Evolutionary conservation across 2,113 vertebrate genomes (phyloP).

Genomic region (Carlito syrichta): DNA sequence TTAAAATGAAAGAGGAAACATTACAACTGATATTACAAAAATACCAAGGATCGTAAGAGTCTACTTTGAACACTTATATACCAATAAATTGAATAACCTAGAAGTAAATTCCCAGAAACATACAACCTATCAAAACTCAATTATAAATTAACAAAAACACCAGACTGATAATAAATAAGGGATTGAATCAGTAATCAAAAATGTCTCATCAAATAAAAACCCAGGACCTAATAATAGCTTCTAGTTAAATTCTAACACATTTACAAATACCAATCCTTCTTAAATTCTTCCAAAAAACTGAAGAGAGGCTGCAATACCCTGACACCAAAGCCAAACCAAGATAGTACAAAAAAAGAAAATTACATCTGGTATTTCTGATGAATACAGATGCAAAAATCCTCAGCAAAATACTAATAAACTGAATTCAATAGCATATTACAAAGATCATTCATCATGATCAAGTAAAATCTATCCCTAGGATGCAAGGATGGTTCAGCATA

Average conservation of each 20-base stretch:
- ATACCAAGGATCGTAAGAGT: not conserved
- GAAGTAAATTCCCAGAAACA: not conserved
- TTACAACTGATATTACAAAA: not conserved
- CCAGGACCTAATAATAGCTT: not conserved
- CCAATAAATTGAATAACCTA: not conserved
- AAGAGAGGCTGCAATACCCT: not conserved
- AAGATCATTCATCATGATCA: not conserved
- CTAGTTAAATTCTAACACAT: not conserved
- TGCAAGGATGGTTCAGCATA: not conserved
- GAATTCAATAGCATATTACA: not conserved
- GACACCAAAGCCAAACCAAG: not conserved
- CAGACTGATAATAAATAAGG: not conserved
- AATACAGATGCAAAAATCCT: not conserved
- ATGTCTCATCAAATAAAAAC: not conserved
- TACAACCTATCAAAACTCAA: not conserved
- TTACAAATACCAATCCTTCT: not conserved
- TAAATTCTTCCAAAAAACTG: not conserved
- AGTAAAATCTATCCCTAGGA: not conserved
- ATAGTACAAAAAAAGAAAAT: not conserved
- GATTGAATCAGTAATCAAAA: not conserved
- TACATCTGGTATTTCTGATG: not conserved
- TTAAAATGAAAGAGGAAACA: not conserved
- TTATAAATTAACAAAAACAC: not conserved
- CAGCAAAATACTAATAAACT: not conserved
- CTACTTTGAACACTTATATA: not conserved